Base-by-base conservation (phyloP, 1,140 invertebrate genomes). In the Bombus pyrosoma region DNA sequence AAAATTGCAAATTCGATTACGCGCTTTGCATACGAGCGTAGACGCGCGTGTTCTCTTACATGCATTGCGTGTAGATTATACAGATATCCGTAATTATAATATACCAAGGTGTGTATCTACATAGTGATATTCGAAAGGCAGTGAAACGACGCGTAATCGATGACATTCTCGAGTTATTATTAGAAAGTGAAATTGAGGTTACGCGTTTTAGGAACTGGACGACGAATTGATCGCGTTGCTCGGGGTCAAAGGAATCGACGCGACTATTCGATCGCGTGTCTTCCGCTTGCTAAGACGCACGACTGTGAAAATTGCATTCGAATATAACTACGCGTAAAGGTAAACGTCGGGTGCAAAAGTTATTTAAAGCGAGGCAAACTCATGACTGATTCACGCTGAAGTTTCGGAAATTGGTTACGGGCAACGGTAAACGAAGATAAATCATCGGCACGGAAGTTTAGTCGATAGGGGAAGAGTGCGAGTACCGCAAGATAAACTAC, bases 361-460 rank as follows among this genome's bases (percentile, higher is more conserved):
- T 85, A 80, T 85, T 85, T 85, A 85, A 85, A 85, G 68, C 32
- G 76, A 34, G 68, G 66, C 25, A 62, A 85, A 72, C 76, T 80
- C 83, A 32, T 85, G 83, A 80, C 83, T 79, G 83, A 85, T 80
- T 85, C 83, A 57, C 41, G 53, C 22, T 62, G 25, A 84, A 84
- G 53, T 84, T 79, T 6, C 76, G 83, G 83, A 80, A 85, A 85
- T 85, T 85, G 83, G 83, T 84, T 84, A 84, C 83, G 68, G 76
- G 83, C 76, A 59, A 79, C 83, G 37, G 57, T 79, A 84, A 84
- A 84, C 83, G 83, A 85, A 85, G 83, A 85, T 85, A 85, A 85
- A 85, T 85, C 83, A 85, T 85, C 83, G 75, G 75, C 34, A 28
- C 8, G 57, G 83, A 79, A 85, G 76, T 85, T 85, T 64, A 22